Percentiles rank a stretch among this genome's conserved stretches.
phyloP scores from a whole-genome alignment of 2,113 vertebrate species.

The Leptobrachium leishanense region DNA sequence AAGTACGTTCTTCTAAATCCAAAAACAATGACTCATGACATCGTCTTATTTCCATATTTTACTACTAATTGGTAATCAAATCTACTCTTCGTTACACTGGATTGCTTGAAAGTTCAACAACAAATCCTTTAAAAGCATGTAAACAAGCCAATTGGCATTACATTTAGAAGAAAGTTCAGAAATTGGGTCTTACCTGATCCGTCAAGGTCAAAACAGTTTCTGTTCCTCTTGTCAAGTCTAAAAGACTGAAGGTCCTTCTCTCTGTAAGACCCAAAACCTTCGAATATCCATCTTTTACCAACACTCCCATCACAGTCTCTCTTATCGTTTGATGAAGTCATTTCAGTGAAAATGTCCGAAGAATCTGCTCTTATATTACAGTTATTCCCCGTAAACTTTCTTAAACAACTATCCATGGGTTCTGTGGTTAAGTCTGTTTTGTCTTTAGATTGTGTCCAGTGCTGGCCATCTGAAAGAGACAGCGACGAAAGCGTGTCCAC shows the following conservation, averaged over 20 bases:
- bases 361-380: slow-evolving; percentile 65
- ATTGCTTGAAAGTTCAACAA: too few species aligned
- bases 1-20: too few species aligned
- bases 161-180: too few species aligned
- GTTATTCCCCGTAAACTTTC: slow-evolving; percentile 76
- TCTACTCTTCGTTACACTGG: too few species aligned
- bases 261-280: slow-evolving; percentile 86
- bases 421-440: slow-evolving; percentile 78
- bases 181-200: slow-evolving; percentile 75
- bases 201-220: slow-evolving; percentile 73
- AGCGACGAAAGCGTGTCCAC: slow-evolving; percentile 83
- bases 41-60: too few species aligned
- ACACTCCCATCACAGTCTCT: slow-evolving; percentile 76
- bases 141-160: too few species aligned
- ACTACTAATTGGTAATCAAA: too few species aligned
- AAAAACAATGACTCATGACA: too few species aligned
- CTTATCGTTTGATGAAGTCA: slow-evolving; percentile 71
- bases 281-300: slow-evolving; percentile 81
- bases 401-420: slow-evolving; percentile 82
- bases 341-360: slow-evolving; percentile 81
- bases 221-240: slow-evolving; percentile 79
- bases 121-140: too few species aligned
- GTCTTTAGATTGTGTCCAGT: slow-evolving; percentile 81
- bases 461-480: slow-evolving; percentile 85
- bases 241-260: slow-evolving; percentile 89